phyloP scores from a whole-genome alignment of 2,113 vertebrate species.

The Anhinga anhinga region DNA sequence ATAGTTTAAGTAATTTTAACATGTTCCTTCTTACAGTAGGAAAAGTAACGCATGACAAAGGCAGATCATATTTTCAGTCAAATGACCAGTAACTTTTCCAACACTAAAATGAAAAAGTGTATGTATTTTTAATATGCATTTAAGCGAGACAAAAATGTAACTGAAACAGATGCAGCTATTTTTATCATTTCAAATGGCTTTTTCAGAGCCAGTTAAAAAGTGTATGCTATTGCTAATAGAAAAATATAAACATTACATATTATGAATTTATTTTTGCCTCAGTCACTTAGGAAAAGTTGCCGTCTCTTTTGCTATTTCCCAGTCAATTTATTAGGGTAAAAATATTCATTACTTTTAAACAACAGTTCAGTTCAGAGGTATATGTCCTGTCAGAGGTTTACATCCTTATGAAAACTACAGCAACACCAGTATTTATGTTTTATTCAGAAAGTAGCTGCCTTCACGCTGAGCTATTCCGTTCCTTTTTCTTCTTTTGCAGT shows the following conservation, averaged over 20 bases:
- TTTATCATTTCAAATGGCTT: not conserved
- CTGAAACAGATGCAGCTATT: not conserved
- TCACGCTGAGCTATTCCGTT: not conserved
- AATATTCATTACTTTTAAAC: not conserved
- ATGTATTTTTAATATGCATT: not conserved
- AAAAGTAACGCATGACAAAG: not conserved
- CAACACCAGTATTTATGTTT: not conserved
- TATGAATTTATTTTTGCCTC: not conserved
- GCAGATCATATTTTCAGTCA: not conserved
- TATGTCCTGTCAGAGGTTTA: not conserved
- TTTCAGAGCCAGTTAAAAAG: not conserved
- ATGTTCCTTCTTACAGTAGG: not conserved
- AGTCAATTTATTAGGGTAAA: not conserved
- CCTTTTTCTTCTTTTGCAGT: slow-evolving; percentile 64
- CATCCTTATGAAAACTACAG: not conserved
- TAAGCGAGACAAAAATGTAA: not conserved
- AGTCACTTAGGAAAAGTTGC: not conserved
- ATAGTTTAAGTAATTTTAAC: not conserved
- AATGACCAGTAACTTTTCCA: not conserved
- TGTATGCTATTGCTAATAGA: not conserved
- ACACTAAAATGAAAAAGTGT: not conserved
- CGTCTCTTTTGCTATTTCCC: not conserved
- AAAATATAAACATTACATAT: not conserved
- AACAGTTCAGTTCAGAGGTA: not conserved
- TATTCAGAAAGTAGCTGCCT: not conserved